Evolutionary conservation across 2,888 invertebrate species (phyloP).

Genomic region (Tridacna gigas): DNA sequence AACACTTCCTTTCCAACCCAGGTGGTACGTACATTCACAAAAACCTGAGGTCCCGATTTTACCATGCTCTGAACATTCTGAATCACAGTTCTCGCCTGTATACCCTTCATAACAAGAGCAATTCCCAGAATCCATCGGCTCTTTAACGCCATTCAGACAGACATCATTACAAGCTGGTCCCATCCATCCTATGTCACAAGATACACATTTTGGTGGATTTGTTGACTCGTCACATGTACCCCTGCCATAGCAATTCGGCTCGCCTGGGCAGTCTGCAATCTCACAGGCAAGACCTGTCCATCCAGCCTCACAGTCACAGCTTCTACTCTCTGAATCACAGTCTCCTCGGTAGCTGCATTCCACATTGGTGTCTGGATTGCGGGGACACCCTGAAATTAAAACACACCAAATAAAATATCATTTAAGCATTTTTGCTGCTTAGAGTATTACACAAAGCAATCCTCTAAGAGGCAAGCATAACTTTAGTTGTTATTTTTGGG

Average conservation of each 20-base stretch:
- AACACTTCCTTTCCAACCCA: conserved; percentile 75
- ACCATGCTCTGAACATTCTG: conserved; percentile 77
- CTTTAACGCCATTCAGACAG: conserved; percentile 70
- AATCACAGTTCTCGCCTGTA: conserved; percentile 76
- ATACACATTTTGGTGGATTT: conserved; percentile 70
- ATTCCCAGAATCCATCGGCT: conserved; percentile 69
- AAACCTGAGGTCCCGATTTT: conserved; percentile 47
- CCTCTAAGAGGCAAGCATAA: no score
- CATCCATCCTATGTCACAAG: conserved; percentile 73
- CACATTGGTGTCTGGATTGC: conserved; percentile 61
- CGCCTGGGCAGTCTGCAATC: conserved; percentile 73
- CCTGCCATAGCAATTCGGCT: conserved; percentile 68
- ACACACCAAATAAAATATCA: background rate
- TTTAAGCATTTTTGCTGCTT: no score
- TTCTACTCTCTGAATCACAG: conserved; percentile 71
- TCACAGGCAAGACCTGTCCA: conserved; percentile 75
- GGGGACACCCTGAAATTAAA: conserved; percentile 69
- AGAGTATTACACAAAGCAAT: no score
- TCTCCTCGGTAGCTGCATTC: conserved; percentile 75
- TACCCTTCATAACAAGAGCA: conserved; percentile 76
- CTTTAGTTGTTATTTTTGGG: no score
- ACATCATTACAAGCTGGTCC: conserved; percentile 75
- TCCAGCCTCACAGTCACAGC: conserved; percentile 71
- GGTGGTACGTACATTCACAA: conserved; percentile 74
- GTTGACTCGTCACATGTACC: conserved; percentile 70